A percentile compares a stretch with the other conserved stretches of the same genome.
These are phyloP conservation scores for Silurus glanis DNA, from an alignment of 2,113 vertebrate species.

Conservation along the genomic window DNA sequence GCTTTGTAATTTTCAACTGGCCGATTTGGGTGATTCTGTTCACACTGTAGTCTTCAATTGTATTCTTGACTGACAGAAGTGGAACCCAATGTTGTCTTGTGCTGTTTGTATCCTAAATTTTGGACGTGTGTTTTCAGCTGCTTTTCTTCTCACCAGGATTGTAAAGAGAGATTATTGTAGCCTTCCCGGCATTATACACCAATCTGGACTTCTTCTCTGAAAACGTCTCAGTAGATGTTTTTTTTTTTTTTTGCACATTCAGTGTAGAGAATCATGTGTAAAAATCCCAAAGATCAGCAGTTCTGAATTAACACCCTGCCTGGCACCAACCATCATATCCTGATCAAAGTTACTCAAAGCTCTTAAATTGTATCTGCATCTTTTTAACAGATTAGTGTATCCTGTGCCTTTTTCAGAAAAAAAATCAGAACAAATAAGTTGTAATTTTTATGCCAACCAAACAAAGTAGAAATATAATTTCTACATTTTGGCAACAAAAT, in stretches of 20 bases:
- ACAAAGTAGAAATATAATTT: neutral
- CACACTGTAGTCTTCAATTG: neutral
- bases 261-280: neutral
- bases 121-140: neutral
- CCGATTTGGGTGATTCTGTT: neutral
- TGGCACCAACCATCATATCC: neutral
- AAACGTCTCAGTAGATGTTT: neutral
- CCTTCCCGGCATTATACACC: neutral
- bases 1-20: neutral
- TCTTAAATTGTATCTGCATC: neutral
- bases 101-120: neutral
- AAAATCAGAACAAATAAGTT: neutral
- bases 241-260: neutral
- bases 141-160: neutral
- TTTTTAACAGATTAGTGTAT: neutral
- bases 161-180: neutral
- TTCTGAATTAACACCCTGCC: neutral
- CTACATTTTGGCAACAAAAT: neutral
- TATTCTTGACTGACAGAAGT: neutral
- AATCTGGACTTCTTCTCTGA: neutral
- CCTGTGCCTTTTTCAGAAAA: neutral
- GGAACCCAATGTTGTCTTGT: neutral
- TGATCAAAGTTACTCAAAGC: neutral
- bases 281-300: neutral
- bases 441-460: neutral